Evolutionary conservation across 2,888 invertebrate species (phyloP).

Genomic region (Pasiphila rectangulata): DNA sequence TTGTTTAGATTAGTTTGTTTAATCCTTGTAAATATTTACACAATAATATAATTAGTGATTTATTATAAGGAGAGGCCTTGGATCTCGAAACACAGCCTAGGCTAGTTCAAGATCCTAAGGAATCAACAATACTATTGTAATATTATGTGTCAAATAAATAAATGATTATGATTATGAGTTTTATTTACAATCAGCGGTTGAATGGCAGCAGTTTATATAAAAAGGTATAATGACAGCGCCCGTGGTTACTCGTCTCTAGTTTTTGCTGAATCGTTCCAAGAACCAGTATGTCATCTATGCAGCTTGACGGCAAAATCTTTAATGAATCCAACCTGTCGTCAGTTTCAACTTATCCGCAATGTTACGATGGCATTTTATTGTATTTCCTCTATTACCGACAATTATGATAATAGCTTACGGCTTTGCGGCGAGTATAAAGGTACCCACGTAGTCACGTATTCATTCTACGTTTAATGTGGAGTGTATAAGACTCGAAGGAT

Average conservation of each 20-base stretch:
- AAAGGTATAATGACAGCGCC: conserved; percentile 9
- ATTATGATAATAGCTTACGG: conserved; percentile 53
- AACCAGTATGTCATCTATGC: conserved; percentile 18
- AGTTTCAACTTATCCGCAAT: neutral
- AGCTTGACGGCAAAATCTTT: conserved; percentile 7
- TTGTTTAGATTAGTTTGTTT: too few species aligned
- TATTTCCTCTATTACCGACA: conserved; percentile 55
- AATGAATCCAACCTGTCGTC: conserved; percentile 26
- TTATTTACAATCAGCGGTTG: too few species aligned
- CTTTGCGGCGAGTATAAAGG: conserved; percentile 45
- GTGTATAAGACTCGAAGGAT: conserved; percentile 5
- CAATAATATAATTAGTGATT: too few species aligned
- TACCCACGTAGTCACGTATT: conserved; percentile 47
- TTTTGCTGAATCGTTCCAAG: conserved; percentile 21
- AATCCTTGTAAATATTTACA: too few species aligned
- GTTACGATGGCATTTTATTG: conserved; percentile 39
- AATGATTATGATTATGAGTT: too few species aligned
- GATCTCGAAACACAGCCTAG: too few species aligned
- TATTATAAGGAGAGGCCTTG: too few species aligned
- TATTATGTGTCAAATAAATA: too few species aligned
- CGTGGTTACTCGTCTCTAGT: conserved; percentile 14
- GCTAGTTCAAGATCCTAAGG: too few species aligned
- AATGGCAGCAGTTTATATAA: conserved; percentile 17
- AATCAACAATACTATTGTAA: too few species aligned
- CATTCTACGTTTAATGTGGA: neutral